Conservation (phyloP, 2,888 invertebrate genomes). For the Calephelis perditalis region DNA sequence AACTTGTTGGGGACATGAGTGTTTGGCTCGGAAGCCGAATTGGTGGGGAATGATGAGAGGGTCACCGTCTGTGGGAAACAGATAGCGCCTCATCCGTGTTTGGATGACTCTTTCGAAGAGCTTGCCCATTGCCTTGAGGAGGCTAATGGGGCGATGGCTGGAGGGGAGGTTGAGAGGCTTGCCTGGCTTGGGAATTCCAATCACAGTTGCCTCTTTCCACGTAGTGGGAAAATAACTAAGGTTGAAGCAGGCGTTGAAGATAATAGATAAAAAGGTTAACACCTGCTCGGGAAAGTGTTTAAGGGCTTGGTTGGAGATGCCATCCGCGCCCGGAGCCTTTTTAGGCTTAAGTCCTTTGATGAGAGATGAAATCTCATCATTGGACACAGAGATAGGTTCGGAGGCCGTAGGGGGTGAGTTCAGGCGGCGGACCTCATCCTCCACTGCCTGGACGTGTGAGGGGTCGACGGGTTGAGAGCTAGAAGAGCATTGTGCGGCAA, state of each 20-base stretch:
- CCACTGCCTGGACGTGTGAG: neutral
- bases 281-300: neutral
- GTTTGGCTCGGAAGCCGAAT: neutral
- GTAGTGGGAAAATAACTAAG: neutral
- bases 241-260: neutral
- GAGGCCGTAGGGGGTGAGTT: neutral
- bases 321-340: neutral
- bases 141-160: neutral
- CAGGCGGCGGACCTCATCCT: neutral
- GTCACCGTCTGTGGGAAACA: neutral
- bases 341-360: neutral
- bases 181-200: neutral
- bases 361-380: neutral
- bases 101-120: neutral
- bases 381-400: neutral
- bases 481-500: neutral
- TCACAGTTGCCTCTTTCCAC: neutral
- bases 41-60: neutral
- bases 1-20: no score
- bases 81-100: neutral
- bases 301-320: neutral
- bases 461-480: neutral
- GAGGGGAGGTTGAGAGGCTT: neutral
- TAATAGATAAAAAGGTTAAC: no score
- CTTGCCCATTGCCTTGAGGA: neutral